Conservation (phyloP, 2,113 vertebrate genomes). For the Suricata suricatta region DNA sequence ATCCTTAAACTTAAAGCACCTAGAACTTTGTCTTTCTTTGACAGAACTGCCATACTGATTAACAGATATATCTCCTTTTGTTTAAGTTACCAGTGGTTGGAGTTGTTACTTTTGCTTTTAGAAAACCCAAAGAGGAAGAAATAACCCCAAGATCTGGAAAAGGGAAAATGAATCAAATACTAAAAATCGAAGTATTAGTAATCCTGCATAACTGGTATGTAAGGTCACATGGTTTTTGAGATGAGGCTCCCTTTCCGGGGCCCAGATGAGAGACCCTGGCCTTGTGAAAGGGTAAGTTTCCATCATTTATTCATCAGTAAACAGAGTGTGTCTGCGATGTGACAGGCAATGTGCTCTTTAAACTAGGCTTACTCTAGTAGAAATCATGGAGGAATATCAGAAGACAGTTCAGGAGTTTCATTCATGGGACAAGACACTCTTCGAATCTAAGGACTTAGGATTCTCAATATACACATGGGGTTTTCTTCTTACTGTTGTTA, state of each 20-base stretch:
- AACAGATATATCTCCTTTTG: not conserved
- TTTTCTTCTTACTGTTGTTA: not conserved
- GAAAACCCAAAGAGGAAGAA: not conserved
- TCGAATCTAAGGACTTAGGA: not conserved
- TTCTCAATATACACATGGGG: not conserved
- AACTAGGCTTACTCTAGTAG: not conserved
- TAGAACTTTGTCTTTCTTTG: not conserved
- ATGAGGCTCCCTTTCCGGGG: not conserved
- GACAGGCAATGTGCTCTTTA: not conserved
- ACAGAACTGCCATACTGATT: not conserved
- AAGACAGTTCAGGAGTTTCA: not conserved
- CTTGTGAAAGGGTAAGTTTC: not conserved
- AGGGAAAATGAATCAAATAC: not conserved
- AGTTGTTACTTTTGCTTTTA: not conserved
- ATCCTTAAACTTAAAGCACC: not conserved
- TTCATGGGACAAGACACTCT: not conserved
- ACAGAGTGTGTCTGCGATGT: not conserved
- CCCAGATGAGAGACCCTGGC: not conserved
- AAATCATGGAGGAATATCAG: not conserved
- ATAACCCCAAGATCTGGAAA: not conserved
- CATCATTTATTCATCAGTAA: not conserved
- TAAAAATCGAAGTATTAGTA: not conserved
- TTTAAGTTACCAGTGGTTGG: not conserved
- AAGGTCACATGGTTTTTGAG: not conserved
- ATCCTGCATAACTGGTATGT: not conserved